Percentiles rank a stretch among this genome's conserved stretches.
phyloP scores from a whole-genome alignment of 2,113 vertebrate species.

The Hemiprocne comata region DNA sequence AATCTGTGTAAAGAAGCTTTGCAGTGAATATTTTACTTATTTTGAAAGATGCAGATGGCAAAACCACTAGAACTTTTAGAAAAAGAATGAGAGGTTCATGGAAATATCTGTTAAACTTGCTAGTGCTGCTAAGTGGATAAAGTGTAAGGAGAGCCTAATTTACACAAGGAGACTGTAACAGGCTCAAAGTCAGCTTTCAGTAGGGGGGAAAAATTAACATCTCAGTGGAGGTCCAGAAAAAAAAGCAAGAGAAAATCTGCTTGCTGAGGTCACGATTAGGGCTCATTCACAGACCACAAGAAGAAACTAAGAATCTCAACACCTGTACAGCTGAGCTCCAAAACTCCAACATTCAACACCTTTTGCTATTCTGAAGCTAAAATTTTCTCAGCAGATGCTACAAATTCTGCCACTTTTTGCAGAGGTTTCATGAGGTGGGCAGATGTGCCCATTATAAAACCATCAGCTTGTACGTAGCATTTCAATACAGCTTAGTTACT shows the following conservation, averaged over 20 bases:
- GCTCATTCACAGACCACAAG: neutral
- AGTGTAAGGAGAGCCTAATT: neutral
- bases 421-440: constrained; percentile 23
- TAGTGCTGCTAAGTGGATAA: neutral
- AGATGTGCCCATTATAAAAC: constrained; percentile 52
- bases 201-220: accelerated
- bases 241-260: neutral
- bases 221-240: neutral
- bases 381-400: neutral
- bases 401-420: constrained; percentile 3
- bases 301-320: neutral
- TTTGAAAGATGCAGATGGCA: neutral
- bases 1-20: neutral
- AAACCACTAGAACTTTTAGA: neutral
- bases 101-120: neutral
- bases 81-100: neutral
- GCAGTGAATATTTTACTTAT: neutral
- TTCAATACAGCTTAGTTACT: neutral
- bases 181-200: neutral
- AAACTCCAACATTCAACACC: neutral
- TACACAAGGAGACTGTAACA: neutral
- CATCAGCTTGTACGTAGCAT: neutral
- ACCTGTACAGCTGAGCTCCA: neutral
- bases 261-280: neutral
- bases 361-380: constrained; percentile 22